Evolutionary conservation across 1,140 invertebrate species (phyloP).

Genomic region (Meloidogyne chitwoodi): DNA sequence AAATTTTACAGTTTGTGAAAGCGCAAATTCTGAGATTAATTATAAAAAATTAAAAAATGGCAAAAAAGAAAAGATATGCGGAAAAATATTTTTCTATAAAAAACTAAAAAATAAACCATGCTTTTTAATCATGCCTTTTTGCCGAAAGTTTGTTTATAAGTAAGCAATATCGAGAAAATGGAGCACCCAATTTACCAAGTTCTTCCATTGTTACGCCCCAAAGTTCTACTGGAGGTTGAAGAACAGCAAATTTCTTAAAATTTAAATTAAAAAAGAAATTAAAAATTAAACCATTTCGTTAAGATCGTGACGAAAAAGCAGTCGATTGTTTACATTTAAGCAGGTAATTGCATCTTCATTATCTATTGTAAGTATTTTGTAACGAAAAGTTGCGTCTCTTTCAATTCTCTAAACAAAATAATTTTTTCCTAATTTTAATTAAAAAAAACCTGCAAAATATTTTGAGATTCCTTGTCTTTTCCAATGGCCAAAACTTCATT

Average conservation of each 20-base stretch:
- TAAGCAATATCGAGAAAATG: slow-evolving; percentile 44
- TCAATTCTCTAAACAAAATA: slow-evolving; percentile 45
- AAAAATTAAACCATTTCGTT: slow-evolving; percentile 41
- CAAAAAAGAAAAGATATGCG: background rate
- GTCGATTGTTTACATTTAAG: slow-evolving; percentile 49
- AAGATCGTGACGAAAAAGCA: slow-evolving; percentile 49
- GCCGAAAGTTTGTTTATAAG: slow-evolving; percentile 42
- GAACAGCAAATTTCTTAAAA: slow-evolving; percentile 52
- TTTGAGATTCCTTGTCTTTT: slow-evolving; percentile 48
- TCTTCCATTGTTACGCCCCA: slow-evolving; percentile 48
- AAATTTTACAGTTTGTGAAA: too few species aligned
- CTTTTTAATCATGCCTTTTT: background rate
- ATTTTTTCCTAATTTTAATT: background rate
- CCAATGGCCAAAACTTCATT: slow-evolving; percentile 44
- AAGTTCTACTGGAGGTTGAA: slow-evolving; percentile 46
- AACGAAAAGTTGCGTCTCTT: slow-evolving; percentile 53
- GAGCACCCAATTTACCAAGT: slow-evolving; percentile 42
- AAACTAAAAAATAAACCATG: background rate
- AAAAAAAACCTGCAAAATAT: slow-evolving; percentile 23
- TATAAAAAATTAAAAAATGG: background rate
- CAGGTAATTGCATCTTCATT: slow-evolving; percentile 50
- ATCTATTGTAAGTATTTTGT: slow-evolving; percentile 49
- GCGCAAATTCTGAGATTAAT: too few species aligned
- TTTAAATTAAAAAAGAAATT: background rate
- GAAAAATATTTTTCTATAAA: background rate